Evolutionary conservation across 2,113 vertebrate genomes (phyloP).

Genomic region (Pseudonaja textilis): DNA sequence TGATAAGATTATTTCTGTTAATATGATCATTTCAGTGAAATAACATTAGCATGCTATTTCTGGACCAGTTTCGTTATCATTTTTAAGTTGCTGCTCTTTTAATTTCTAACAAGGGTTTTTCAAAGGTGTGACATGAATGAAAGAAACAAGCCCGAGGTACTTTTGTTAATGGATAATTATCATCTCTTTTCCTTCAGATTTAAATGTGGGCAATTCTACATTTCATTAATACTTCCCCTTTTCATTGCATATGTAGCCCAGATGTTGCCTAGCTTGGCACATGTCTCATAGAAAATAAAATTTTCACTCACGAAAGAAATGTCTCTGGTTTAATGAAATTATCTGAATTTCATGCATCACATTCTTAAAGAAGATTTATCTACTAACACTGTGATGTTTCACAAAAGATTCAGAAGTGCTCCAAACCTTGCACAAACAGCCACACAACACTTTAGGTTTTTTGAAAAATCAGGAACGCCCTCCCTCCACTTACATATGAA

Average conservation of each 20-base stretch:
- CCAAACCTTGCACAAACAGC: background rate
- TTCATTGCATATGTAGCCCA: background rate
- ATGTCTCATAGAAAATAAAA: background rate
- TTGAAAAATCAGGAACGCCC: background rate
- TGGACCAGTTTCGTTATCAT: slow-evolving; percentile 21
- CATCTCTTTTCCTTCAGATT: slow-evolving; percentile 20
- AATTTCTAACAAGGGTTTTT: slow-evolving; percentile 22
- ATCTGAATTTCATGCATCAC: background rate
- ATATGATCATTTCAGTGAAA: slow-evolving; percentile 14
- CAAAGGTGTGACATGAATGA: slow-evolving; percentile 14
- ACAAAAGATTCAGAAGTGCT: background rate
- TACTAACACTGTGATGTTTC: background rate
- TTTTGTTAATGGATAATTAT: slow-evolving; percentile 37
- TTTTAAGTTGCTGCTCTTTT: slow-evolving; percentile 16
- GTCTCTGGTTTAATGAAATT: background rate
- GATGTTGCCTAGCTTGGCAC: background rate
- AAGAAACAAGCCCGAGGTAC: slow-evolving; percentile 28
- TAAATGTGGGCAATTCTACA: slow-evolving; percentile 15
- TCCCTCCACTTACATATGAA: background rate
- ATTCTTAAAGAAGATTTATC: background rate
- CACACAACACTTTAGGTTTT: background rate
- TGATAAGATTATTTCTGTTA: slow-evolving; percentile 11
- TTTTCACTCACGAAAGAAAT: background rate
- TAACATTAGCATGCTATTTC: background rate
- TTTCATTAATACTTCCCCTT: slow-evolving; percentile 22